phyloP scores from a whole-genome alignment of 2,888 invertebrate genomes.

The Adelognathus sp. region DNA sequence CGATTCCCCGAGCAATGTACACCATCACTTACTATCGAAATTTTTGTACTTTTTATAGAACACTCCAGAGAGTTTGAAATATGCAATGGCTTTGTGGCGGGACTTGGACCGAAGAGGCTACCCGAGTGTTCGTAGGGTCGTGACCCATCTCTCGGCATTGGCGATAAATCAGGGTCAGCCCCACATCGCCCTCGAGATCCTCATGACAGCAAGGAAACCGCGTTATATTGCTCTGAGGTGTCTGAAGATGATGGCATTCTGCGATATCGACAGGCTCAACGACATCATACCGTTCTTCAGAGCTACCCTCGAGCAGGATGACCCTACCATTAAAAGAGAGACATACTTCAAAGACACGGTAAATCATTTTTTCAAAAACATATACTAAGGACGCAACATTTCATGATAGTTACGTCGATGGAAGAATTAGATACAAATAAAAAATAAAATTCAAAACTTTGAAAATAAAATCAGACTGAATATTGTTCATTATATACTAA shows the following conservation, averaged over 20 bases:
- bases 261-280: constrained; percentile 85
- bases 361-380: constrained; percentile 74
- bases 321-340: constrained; percentile 82
- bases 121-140: constrained; percentile 84
- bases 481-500: too few relatives aligned
- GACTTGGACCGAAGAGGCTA: constrained; percentile 84
- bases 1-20: too few relatives aligned
- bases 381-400: too few relatives aligned
- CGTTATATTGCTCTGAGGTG: constrained; percentile 88
- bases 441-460: too few relatives aligned
- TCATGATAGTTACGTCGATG: too few relatives aligned
- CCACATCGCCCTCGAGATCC: constrained; percentile 86
- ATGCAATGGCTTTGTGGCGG: constrained; percentile 85
- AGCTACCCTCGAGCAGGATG: constrained; percentile 83
- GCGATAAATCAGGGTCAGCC: constrained; percentile 87
- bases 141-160: constrained; percentile 85
- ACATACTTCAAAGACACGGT: constrained; percentile 86
- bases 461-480: too few relatives aligned
- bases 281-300: constrained; percentile 85
- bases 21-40: background rate
- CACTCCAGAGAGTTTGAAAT: constrained; percentile 84
- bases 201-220: constrained; percentile 82
- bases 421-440: too few relatives aligned
- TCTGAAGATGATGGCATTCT: constrained; percentile 86
- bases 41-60: constrained; percentile 82